These are phyloP conservation scores for Proteles cristata DNA, from an alignment of 2,113 vertebrate species.

Conservation along the genomic window DNA sequence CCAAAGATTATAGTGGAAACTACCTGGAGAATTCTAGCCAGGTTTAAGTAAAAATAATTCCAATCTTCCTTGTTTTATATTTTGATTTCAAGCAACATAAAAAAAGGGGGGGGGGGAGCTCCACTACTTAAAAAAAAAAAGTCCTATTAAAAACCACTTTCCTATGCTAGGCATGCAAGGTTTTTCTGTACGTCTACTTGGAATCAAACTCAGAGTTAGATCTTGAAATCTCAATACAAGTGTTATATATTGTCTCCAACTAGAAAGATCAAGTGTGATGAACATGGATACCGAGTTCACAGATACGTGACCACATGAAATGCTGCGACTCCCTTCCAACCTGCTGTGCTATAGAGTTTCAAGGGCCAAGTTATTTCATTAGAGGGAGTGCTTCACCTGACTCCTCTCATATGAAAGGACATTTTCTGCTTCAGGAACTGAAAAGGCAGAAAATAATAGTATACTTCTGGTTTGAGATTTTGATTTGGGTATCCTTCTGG, in stretches of 20 bases:
- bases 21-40: background rate
- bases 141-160: background rate
- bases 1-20: background rate
- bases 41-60: background rate
- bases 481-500: background rate
- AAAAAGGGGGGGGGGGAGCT: background rate
- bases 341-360: background rate
- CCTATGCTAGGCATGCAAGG: background rate
- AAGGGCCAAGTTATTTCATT: background rate
- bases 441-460: background rate
- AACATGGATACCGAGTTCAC: background rate
- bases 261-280: background rate
- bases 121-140: background rate
- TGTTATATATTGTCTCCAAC: background rate
- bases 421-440: background rate
- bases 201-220: background rate
- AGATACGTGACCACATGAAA: background rate
- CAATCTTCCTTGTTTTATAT: background rate
- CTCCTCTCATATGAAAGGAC: background rate
- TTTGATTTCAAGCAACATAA: background rate
- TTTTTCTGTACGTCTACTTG: background rate
- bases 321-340: background rate
- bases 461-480: background rate
- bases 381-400: background rate
- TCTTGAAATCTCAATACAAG: background rate